phyloP scores from a whole-genome alignment of 2,113 vertebrate genomes.

The Chloropsis hardwickii region DNA sequence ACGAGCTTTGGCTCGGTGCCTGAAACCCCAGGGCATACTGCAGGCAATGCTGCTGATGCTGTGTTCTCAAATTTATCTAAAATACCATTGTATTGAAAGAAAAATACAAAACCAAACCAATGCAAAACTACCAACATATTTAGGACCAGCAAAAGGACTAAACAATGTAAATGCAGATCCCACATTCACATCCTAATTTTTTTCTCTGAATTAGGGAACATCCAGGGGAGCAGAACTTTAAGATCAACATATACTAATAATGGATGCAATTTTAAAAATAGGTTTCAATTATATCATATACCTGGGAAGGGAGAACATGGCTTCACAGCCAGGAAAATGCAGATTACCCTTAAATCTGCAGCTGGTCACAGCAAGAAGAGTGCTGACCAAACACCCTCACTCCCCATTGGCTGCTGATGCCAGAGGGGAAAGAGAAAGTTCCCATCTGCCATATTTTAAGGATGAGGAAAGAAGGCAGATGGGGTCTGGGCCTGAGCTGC shows the following conservation, averaged over 20 bases:
- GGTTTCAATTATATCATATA: not conserved
- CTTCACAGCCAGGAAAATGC: not conserved
- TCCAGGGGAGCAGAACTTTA: not conserved
- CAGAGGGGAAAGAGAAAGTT: not conserved
- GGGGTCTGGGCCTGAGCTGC: not conserved
- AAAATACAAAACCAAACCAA: not conserved
- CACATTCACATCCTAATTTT: not conserved
- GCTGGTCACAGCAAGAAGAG: not conserved
- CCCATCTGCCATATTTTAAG: not conserved
- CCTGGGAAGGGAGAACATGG: not conserved
- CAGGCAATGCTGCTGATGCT: not conserved
- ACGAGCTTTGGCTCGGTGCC: not conserved
- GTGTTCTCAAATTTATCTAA: not conserved
- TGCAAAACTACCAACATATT: not conserved
- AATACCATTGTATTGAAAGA: not conserved
- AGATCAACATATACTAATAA: not conserved
- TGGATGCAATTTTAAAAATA: not conserved
- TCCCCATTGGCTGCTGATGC: not conserved
- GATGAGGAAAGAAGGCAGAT: not conserved
- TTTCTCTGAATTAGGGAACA: not conserved
- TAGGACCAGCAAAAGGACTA: not conserved
- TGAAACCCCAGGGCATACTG: not conserved
- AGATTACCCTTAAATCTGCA: not conserved
- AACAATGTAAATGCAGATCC: not conserved
- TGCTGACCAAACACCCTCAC: not conserved